phyloP scores from a whole-genome alignment of 2,113 vertebrate genomes.

The Carettochelys insculpta region DNA sequence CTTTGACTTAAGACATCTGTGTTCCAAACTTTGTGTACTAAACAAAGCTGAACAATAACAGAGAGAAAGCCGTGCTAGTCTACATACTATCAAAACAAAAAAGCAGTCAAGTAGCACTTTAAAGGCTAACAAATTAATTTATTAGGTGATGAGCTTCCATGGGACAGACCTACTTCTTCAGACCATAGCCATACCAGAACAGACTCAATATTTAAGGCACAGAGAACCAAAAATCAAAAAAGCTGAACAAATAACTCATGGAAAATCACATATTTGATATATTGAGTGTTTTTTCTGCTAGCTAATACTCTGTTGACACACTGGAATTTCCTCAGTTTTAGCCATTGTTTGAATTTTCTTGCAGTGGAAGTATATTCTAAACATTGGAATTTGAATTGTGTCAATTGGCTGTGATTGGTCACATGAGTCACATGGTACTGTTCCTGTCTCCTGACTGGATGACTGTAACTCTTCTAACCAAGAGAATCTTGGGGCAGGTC shows the following conservation, averaged over 20 bases:
- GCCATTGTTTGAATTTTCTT: neutral
- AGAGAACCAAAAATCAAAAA: too few species aligned
- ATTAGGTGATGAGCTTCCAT: too few species aligned
- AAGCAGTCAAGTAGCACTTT: too few species aligned
- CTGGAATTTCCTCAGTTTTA: neutral
- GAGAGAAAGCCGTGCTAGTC: too few species aligned
- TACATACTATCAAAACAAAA: too few species aligned
- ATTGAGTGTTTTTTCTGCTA: neutral
- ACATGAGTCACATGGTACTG: neutral
- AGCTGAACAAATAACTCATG: neutral
- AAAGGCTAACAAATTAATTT: too few species aligned
- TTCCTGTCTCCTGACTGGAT: neutral
- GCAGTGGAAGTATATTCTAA: neutral
- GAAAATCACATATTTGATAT: neutral
- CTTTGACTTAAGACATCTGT: neutral
- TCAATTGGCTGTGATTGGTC: neutral
- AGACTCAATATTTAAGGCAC: too few species aligned
- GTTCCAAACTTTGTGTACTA: neutral
- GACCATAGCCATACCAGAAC: too few species aligned
- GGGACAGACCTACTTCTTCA: too few species aligned
- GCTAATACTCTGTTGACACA: neutral
- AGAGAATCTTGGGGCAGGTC: too few species aligned
- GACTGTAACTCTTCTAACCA: neutral
- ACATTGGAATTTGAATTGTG: neutral
- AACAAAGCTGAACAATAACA: neutral